Evolutionary conservation across 2,113 vertebrate species (phyloP).

Genomic region (Pteronura brasiliensis): DNA sequence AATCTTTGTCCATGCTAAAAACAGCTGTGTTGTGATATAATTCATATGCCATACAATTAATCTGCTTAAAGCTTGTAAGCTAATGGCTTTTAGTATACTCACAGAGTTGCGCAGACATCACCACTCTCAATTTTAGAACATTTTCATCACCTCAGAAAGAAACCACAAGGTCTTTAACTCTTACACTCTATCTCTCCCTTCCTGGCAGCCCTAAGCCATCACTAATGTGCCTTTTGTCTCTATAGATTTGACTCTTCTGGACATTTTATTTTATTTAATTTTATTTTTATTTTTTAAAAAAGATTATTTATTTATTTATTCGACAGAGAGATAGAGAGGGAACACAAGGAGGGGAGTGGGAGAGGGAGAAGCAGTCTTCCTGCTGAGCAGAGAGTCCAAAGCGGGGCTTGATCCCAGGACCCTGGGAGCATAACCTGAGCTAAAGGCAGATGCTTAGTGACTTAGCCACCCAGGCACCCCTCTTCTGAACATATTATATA

Average conservation of each 20-base stretch:
- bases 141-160: neutral
- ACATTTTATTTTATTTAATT: neutral
- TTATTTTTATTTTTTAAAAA: too few species aligned
- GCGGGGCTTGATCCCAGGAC: too few species aligned
- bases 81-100: neutral
- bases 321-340: too few species aligned
- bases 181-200: neutral
- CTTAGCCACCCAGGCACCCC: neutral
- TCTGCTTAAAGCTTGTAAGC: neutral
- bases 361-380: too few species aligned
- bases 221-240: neutral
- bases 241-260: neutral
- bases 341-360: too few species aligned
- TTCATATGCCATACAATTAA: neutral
- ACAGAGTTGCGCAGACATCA: neutral
- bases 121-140: neutral
- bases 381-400: too few species aligned
- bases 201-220: neutral
- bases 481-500: neutral
- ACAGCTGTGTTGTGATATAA: neutral
- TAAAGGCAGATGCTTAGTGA: too few species aligned
- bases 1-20: constrained; percentile 1
- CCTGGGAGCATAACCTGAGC: too few species aligned
- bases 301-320: too few species aligned
- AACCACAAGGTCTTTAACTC: neutral